These are phyloP conservation scores for Parauchenoglanis punctatus DNA, from an alignment of 2,797 vertebrate genomes.

Conservation along the genomic window DNA sequence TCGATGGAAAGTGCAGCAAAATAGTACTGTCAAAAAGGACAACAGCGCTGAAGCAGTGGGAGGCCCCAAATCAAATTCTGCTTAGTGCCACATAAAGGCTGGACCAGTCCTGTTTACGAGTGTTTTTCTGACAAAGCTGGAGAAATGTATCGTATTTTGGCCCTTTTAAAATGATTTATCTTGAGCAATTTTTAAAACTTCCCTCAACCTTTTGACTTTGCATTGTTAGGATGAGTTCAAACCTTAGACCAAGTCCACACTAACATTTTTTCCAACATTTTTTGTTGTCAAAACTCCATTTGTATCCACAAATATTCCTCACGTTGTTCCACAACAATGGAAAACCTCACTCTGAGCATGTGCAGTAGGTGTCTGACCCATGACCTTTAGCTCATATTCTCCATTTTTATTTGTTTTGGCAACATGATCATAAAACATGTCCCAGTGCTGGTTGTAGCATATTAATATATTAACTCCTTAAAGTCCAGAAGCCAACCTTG, in stretches of 20 bases:
- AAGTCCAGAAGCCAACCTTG: neutral
- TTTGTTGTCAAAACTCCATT: too few species aligned
- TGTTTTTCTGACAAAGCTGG: neutral
- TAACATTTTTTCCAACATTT: neutral
- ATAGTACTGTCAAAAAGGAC: too few species aligned
- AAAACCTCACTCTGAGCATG: neutral
- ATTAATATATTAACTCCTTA: neutral
- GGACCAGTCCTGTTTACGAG: neutral
- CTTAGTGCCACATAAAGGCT: too few species aligned
- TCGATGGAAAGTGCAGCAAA: too few species aligned
- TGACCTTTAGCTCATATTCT: neutral
- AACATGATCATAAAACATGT: neutral
- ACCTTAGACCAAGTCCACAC: neutral
- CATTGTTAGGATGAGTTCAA: neutral
- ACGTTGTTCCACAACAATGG: neutral
- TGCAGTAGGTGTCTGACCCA: neutral
- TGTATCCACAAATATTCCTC: neutral
- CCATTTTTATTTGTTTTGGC: neutral
- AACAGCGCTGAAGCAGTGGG: too few species aligned
- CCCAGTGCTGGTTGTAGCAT: neutral
- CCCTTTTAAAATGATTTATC: neutral
- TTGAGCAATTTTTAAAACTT: neutral
- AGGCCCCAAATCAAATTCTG: too few species aligned
- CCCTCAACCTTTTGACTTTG: neutral
- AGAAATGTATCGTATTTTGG: neutral